phyloP scores from a whole-genome alignment of 2,113 vertebrate species.

The Sturnira hondurensis region DNA sequence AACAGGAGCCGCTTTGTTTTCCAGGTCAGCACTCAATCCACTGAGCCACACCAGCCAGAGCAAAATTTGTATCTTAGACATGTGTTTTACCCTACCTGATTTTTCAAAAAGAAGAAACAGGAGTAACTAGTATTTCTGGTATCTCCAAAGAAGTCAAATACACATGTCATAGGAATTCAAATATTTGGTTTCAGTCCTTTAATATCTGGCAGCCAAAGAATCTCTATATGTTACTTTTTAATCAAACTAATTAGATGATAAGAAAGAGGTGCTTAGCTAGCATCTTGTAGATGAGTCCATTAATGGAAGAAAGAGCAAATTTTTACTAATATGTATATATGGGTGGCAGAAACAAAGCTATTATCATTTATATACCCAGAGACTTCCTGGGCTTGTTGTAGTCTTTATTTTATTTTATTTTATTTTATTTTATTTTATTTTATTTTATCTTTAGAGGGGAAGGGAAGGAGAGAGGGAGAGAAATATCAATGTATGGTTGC shows the following conservation, averaged over 20 bases:
- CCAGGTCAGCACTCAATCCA: no score
- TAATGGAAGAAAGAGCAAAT: neutral
- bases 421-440: no score
- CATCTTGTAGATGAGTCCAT: neutral
- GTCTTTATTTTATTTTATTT: neutral
- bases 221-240: neutral
- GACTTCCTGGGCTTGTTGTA: neutral
- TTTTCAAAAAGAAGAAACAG: slow-evolving; percentile 56
- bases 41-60: no score
- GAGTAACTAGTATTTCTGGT: neutral
- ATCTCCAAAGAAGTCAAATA: slow-evolving; percentile 13
- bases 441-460: no score
- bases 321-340: neutral
- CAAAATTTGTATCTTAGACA: slow-evolving; percentile 71
- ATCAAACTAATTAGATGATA: neutral
- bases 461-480: no score
- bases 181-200: neutral
- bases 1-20: no score
- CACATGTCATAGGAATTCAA: neutral
- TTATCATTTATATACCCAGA: neutral
- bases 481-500: no score
- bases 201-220: neutral
- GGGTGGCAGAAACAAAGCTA: neutral
- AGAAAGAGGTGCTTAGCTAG: neutral
- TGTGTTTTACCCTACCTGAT: slow-evolving; percentile 56